These are phyloP conservation scores for Polyodon spathula DNA, from an alignment of 2,113 vertebrate genomes.

Conservation along the genomic window DNA sequence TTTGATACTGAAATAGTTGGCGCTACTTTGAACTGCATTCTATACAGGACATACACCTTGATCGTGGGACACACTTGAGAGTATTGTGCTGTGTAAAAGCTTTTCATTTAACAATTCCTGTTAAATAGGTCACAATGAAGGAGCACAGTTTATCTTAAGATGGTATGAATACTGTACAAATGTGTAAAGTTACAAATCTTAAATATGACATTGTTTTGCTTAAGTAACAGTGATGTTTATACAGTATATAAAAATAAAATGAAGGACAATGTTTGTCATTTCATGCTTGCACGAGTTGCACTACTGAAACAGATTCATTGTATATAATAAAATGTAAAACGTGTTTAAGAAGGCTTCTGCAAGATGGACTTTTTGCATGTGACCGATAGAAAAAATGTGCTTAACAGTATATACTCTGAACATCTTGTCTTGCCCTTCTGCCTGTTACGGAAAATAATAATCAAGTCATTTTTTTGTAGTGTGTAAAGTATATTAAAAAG, in stretches of 20 bases:
- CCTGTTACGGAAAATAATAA: too few species aligned
- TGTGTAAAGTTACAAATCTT: slow-evolving; percentile 83
- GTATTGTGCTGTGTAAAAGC: neutral
- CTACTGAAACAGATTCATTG: slow-evolving; percentile 87
- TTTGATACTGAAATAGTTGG: slow-evolving; percentile 18
- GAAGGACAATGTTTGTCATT: slow-evolving; percentile 67
- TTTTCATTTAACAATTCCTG: slow-evolving; percentile 35
- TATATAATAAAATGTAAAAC: slow-evolving; percentile 64
- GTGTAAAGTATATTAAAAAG: too few species aligned
- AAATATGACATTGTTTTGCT: slow-evolving; percentile 72
- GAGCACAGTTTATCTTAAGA: slow-evolving; percentile 67
- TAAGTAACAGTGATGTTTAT: slow-evolving; percentile 70
- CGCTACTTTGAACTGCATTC: neutral
- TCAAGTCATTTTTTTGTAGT: too few species aligned
- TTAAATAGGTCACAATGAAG: slow-evolving; percentile 67
- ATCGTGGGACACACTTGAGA: neutral
- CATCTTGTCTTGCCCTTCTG: too few species aligned
- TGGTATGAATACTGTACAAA: slow-evolving; percentile 69
- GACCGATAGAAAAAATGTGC: slow-evolving; percentile 73
- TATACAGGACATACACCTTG: neutral
- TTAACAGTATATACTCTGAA: too few species aligned
- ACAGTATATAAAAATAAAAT: slow-evolving; percentile 58
- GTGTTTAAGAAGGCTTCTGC: slow-evolving; percentile 67
- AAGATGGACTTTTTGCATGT: slow-evolving; percentile 73
- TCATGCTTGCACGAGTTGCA: slow-evolving; percentile 91